Percentiles rank a stretch among this genome's conserved stretches.
phyloP scores from a whole-genome alignment of 2,888 invertebrate genomes.

The Epistrophe eligans region DNA sequence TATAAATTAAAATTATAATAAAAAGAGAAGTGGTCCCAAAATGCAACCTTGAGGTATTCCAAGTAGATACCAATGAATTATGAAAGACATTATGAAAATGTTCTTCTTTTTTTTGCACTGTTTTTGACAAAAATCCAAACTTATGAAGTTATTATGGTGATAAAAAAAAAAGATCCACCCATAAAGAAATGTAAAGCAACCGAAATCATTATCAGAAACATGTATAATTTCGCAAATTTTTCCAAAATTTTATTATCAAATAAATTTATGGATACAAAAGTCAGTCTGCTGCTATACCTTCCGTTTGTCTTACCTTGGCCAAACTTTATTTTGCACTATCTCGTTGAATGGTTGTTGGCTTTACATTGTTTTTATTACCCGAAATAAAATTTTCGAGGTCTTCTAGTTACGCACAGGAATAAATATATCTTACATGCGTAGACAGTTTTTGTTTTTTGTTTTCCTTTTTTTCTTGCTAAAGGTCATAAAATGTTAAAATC shows the following conservation, averaged over 20 bases:
- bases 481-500: background rate
- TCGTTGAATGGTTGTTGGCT: conserved; percentile 61
- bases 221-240: background rate
- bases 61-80: background rate
- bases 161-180: background rate
- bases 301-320: conserved; percentile 29
- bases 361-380: conserved; percentile 55
- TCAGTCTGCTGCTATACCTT: background rate
- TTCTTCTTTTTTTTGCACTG: background rate
- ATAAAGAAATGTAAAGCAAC: background rate
- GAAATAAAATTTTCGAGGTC: conserved; percentile 60
- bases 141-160: background rate
- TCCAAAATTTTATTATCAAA: no score
- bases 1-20: background rate
- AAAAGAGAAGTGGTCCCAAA: background rate
- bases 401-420: conserved; percentile 67
- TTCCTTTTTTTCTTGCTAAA: background rate
- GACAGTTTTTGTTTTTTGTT: conserved; percentile 30
- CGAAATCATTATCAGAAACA: background rate
- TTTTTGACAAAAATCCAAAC: background rate
- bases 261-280: no score
- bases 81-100: background rate
- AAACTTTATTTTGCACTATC: background rate
- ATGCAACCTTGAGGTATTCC: background rate
- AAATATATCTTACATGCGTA: conserved; percentile 19